These are phyloP conservation scores for Eulacestoma nigropectus DNA, from an alignment of 2,113 vertebrate genomes.

Conservation along the genomic window DNA sequence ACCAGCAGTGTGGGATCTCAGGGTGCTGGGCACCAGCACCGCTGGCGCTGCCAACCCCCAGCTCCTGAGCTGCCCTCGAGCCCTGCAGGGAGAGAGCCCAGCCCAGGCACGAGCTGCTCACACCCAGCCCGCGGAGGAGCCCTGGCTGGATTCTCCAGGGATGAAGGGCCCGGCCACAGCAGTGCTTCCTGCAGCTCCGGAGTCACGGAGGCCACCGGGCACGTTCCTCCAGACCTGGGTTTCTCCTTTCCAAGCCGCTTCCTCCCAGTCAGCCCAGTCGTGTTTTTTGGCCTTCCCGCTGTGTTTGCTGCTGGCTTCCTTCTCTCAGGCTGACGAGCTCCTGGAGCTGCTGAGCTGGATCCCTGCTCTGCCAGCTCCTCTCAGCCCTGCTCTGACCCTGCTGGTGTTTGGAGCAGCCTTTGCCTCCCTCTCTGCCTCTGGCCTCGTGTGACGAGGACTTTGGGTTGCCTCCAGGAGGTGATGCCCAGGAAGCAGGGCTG, in stretches of 20 bases:
- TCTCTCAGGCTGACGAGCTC: not conserved
- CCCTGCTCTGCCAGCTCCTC: not conserved
- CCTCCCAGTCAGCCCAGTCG: not conserved
- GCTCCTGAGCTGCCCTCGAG: not conserved
- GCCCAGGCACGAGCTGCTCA: not conserved
- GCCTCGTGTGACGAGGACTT: rapidly evolving
- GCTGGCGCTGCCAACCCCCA: not conserved
- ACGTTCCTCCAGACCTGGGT: not conserved
- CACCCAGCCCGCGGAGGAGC: not conserved
- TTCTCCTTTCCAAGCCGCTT: not conserved
- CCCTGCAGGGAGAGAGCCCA: not conserved
- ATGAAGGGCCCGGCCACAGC: not conserved
- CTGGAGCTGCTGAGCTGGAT: not conserved
- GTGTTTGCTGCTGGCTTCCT: not conserved
- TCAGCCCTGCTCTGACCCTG: not conserved
- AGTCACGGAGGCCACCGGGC: not conserved
- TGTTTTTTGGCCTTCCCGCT: conserved; percentile 3
- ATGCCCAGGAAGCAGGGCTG: not conserved
- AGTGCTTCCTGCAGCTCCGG: not conserved
- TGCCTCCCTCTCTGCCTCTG: not conserved
- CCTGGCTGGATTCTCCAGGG: not conserved
- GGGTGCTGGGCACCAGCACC: not conserved
- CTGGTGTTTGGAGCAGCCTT: not conserved
- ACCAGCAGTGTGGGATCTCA: not conserved
- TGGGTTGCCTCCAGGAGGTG: conserved; percentile 31